Conservation (phyloP, 2,113 vertebrate species). For the Psilopogon haemacephalus region DNA sequence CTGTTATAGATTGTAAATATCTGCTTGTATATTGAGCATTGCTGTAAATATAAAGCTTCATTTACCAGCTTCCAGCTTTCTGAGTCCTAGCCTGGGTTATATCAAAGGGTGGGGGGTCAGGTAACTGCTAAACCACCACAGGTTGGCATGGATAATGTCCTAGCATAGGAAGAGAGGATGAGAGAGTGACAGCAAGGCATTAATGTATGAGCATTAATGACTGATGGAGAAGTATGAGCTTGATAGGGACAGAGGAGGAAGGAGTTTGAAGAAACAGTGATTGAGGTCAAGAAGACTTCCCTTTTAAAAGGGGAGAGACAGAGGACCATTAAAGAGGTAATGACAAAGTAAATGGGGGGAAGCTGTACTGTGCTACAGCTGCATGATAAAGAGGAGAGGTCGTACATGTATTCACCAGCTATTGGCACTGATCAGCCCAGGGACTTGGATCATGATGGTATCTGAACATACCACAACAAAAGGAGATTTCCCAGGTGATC, state of each 20-base stretch:
- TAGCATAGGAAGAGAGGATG: neutral
- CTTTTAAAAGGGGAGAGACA: neutral
- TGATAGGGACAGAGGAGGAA: neutral
- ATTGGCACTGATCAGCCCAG: slow-evolving; percentile 21
- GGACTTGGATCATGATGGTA: slow-evolving; percentile 7
- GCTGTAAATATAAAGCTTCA: no score
- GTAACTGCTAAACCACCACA: no score
- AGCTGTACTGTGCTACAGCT: neutral
- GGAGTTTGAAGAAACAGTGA: slow-evolving; percentile 1
- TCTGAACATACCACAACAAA: slow-evolving; percentile 27
- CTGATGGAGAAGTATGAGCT: neutral
- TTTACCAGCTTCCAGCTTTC: no score
- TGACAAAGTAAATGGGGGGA: slow-evolving; percentile 22
- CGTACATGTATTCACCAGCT: slow-evolving; percentile 16
- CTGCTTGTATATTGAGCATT: no score
- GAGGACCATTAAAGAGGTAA: slow-evolving; percentile 38
- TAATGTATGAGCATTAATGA: neutral
- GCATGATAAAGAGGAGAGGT: slow-evolving; percentile 3
- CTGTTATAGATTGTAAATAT: no score
- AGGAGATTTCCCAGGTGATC: slow-evolving; percentile 17
- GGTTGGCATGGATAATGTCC: neutral
- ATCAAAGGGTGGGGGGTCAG: no score
- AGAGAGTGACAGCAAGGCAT: neutral
- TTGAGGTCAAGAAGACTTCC: slow-evolving; percentile 24
- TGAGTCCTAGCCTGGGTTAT: no score